Evolutionary conservation across 2,888 invertebrate species (phyloP).

Genomic region (Dynastes tityus): DNA sequence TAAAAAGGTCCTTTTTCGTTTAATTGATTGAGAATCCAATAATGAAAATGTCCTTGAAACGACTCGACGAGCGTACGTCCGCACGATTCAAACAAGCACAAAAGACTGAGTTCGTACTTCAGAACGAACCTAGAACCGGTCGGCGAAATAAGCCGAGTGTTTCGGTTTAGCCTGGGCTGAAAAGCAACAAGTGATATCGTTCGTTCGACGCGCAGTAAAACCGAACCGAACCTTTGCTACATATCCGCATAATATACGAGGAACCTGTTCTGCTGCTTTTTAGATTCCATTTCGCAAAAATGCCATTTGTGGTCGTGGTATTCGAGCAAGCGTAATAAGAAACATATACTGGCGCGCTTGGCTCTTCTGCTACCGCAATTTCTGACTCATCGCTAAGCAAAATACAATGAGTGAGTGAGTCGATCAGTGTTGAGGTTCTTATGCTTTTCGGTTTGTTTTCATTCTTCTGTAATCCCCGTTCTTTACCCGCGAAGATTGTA

Average conservation of each 20-base stretch:
- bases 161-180: slow-evolving; percentile 52
- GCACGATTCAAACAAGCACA: slow-evolving; percentile 58
- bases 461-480: background rate
- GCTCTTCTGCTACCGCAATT: slow-evolving; percentile 44
- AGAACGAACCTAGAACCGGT: slow-evolving; percentile 57
- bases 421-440: background rate
- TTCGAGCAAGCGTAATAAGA: slow-evolving; percentile 54
- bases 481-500: too few relatives aligned
- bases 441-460: slow-evolving; percentile 10
- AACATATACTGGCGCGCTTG: slow-evolving; percentile 33
- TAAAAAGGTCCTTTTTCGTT: slow-evolving; percentile 27
- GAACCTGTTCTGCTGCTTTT: slow-evolving; percentile 60
- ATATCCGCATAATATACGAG: slow-evolving; percentile 56
- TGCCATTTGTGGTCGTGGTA: slow-evolving; percentile 56
- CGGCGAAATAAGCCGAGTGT: slow-evolving; percentile 59
- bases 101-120: slow-evolving; percentile 62
- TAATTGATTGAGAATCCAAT: slow-evolving; percentile 34
- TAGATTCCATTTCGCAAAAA: slow-evolving; percentile 59
- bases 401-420: slow-evolving; percentile 22
- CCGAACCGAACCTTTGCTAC: slow-evolving; percentile 51
- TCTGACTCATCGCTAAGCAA: slow-evolving; percentile 49
- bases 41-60: slow-evolving; percentile 62
- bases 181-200: slow-evolving; percentile 65
- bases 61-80: slow-evolving; percentile 56
- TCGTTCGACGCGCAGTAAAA: slow-evolving; percentile 51